Conservation (phyloP, 2,113 vertebrate species). For the Panthera leo region DNA sequence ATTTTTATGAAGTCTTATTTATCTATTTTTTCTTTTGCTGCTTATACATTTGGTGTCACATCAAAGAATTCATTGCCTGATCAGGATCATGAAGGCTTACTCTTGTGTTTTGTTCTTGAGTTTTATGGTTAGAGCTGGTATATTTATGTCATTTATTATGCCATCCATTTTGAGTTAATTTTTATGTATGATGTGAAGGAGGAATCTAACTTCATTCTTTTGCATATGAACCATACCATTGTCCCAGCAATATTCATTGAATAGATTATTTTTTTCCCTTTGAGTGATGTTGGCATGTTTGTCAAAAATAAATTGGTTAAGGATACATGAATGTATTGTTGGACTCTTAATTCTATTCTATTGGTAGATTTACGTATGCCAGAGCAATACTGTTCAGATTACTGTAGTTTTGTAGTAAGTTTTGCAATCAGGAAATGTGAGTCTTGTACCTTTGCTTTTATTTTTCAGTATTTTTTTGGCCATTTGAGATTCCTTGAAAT, state of each 20-base stretch:
- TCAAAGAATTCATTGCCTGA: not conserved
- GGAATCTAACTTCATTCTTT: not conserved
- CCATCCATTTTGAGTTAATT: not conserved
- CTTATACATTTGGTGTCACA: not conserved
- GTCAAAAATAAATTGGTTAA: not conserved
- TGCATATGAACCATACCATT: not conserved
- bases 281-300: not conserved
- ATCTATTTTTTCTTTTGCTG: not conserved
- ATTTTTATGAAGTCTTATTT: not conserved
- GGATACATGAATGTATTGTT: not conserved
- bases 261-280: not conserved
- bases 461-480: not conserved
- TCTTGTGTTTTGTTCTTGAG: not conserved
- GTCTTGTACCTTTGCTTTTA: not conserved
- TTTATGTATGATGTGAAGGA: not conserved
- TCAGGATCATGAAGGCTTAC: not conserved
- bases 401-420: not conserved
- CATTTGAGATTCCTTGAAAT: not conserved
- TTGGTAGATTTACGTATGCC: not conserved
- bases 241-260: not conserved
- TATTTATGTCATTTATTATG: not conserved
- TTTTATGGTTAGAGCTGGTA: not conserved
- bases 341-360: not conserved
- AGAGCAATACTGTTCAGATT: not conserved
- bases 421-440: not conserved